Percentiles rank a stretch among this genome's conserved stretches.
Evolutionary conservation across 2,113 vertebrate species (phyloP).

Genomic region (Sphaerodactylus townsendi): DNA sequence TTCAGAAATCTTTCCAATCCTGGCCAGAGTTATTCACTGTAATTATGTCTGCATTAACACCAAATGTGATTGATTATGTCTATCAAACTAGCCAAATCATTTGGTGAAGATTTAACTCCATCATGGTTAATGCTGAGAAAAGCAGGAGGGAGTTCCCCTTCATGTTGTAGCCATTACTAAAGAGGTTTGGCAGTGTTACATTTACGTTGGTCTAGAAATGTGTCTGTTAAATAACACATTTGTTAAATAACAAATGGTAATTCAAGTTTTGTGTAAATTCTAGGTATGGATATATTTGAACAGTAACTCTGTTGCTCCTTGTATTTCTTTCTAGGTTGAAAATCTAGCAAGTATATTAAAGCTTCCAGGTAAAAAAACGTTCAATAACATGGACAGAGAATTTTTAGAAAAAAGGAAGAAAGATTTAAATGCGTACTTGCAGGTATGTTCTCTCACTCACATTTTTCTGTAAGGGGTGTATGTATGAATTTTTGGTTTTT

Average conservation of each 20-base stretch:
- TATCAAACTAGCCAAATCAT: too few relatives aligned
- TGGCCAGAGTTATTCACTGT: too few relatives aligned
- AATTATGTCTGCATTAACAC: too few relatives aligned
- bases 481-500: background rate
- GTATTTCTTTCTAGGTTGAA: slow-evolving; percentile 84
- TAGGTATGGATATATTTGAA: background rate
- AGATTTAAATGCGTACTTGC: slow-evolving; percentile 94
- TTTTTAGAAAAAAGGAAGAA: slow-evolving; percentile 98
- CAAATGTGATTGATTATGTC: too few relatives aligned
- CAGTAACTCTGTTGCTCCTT: accelerated
- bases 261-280: background rate
- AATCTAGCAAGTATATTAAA: slow-evolving; percentile 88
- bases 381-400: slow-evolving; percentile 99
- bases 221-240: background rate
- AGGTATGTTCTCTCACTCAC: slow-evolving; percentile 75
- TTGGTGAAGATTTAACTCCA: background rate
- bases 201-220: background rate
- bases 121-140: background rate
- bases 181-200: background rate
- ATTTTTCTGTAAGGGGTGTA: background rate
- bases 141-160: background rate
- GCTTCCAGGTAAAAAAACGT: slow-evolving; percentile 98
- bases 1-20: too few relatives aligned
- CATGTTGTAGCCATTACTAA: background rate
- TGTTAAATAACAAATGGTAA: background rate